Evolutionary conservation across 2,797 vertebrate genomes (phyloP), one percentile per base, ranked within the genome.

Genomic region (Mormyrops attenuatus): DNA sequence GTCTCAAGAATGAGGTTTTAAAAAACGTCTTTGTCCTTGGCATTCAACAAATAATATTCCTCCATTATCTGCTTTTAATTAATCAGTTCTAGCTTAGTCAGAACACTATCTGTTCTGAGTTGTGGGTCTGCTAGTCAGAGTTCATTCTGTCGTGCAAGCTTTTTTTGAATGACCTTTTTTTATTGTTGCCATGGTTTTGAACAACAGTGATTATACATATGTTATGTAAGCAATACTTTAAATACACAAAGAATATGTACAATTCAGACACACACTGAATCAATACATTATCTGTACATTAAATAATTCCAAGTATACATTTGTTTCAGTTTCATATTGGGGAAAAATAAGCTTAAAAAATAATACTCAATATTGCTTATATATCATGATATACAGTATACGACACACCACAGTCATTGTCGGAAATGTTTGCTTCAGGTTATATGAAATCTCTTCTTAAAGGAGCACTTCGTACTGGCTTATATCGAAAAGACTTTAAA

Each of bases 241-340:
- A 44, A 80, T 80, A n/a, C 15, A 80, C 30, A 44, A n/a, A 41
- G 34, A 20, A n/a, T 44, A 44, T 80, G 38, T 20, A 80, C 44
- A 38, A 73, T 34, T 73, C 3, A 80, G 38, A 80, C 17, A 47
- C 17, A 41, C 15, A 77, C 15, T 38, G 13, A 73, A 73, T 63
- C 22, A 15, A 73, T 15, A 73, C 26, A 73, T 41, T 20, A 44
- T 80, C 15, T 41, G 73, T n/a, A 80, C 38, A 38, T 73, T 73
- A 73, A 80, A 80, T 80, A 80, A 80, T 80, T 44, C 73, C 34
- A 80, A 80, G 73, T 80, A 44, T 80, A 41, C 73, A 80, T 44
- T 8, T 41, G 34, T 41, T 38, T 44, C 69, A 0, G 7, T 38
- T 80, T 44, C 73, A 80, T 80, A 80, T 44, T 41, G 34, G 73